phyloP scores from a whole-genome alignment of 2,113 vertebrate genomes.

The Irena cyanogastra region DNA sequence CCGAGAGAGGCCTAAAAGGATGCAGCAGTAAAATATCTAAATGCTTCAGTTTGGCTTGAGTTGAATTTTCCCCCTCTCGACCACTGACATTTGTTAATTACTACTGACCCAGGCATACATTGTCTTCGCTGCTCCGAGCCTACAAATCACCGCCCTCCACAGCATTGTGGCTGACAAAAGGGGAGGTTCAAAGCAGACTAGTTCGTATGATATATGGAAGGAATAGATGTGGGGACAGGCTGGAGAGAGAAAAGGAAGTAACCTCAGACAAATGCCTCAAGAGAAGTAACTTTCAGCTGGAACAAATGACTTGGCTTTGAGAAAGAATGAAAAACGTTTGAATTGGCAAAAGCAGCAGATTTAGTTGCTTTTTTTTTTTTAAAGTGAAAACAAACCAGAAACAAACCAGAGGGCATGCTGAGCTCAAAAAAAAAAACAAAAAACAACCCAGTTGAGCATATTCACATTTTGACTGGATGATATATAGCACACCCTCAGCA shows the following conservation, averaged over 20 bases:
- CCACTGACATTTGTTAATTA: slow-evolving; percentile 76
- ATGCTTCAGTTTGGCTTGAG: slow-evolving; percentile 66
- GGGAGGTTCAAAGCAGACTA: neutral
- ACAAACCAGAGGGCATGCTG: neutral
- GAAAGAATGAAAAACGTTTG: neutral
- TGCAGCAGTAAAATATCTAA: slow-evolving; percentile 75
- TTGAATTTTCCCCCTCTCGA: slow-evolving; percentile 67
- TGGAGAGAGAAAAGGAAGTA: neutral
- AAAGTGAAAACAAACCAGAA: neutral
- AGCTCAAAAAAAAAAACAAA: neutral
- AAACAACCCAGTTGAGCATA: neutral
- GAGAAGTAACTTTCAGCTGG: neutral
- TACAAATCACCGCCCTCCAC: slow-evolving; percentile 66
- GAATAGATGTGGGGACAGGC: neutral
- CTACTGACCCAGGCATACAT: slow-evolving; percentile 58
- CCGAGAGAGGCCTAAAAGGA: slow-evolving; percentile 69
- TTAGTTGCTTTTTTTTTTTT: neutral
- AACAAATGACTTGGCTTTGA: neutral
- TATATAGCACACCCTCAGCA: slow-evolving; percentile 31
- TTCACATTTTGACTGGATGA: neutral
- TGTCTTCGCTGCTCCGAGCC: neutral
- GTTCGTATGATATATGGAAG: slow-evolving; percentile 17
- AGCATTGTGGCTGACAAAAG: slow-evolving; percentile 40
- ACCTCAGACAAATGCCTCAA: neutral
- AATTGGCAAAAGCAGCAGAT: neutral